Evolutionary conservation across 2,113 vertebrate species (phyloP).

Genomic region (Pampusana beccarii): DNA sequence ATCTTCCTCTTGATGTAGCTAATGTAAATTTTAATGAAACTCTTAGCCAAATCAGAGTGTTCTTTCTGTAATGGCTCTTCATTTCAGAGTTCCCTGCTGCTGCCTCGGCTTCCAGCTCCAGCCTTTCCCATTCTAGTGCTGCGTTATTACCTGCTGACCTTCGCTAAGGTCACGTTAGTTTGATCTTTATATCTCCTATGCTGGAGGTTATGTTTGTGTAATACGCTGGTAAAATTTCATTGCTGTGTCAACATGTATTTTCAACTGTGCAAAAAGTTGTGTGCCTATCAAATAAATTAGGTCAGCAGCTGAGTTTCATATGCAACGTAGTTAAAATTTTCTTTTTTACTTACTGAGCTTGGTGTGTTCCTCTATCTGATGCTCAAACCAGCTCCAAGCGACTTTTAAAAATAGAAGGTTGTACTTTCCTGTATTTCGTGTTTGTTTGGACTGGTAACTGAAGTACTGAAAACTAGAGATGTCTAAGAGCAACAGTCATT

Average conservation of each 20-base stretch:
- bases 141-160: slow-evolving; percentile 10
- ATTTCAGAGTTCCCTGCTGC: neutral
- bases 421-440: neutral
- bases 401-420: neutral
- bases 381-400: neutral
- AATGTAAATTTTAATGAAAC: neutral
- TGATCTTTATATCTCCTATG: neutral
- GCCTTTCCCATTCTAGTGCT: neutral
- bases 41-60: neutral
- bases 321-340: neutral
- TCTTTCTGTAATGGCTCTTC: neutral
- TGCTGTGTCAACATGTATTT: slow-evolving; percentile 37
- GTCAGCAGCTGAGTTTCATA: slow-evolving; percentile 3
- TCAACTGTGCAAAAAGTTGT: neutral
- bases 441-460: neutral
- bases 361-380: neutral
- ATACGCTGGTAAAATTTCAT: neutral
- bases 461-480: neutral
- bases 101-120: neutral
- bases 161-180: neutral
- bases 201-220: slow-evolving; percentile 32
- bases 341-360: neutral
- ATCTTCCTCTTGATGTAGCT: neutral
- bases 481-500: neutral
- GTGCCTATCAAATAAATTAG: neutral